A percentile compares a stretch with the other conserved stretches of the same genome.
These are phyloP conservation scores for Galbula dea DNA, from an alignment of 2,113 vertebrate species.

Conservation along the genomic window DNA sequence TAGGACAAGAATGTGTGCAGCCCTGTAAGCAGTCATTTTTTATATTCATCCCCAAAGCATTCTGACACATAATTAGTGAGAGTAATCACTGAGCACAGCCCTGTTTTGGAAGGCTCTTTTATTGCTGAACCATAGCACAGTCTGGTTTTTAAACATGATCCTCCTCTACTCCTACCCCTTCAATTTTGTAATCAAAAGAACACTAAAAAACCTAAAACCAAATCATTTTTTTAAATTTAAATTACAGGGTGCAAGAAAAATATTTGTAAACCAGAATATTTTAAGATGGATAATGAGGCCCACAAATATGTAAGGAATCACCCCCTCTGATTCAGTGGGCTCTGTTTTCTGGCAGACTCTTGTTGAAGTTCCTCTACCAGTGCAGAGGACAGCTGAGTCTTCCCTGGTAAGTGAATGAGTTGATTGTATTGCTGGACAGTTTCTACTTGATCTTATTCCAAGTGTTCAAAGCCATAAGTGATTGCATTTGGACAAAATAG, in stretches of 20 bases:
- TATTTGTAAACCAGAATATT: neutral
- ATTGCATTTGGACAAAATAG: neutral
- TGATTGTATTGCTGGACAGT: neutral
- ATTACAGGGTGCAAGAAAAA: constrained; percentile 14
- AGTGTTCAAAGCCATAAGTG: neutral
- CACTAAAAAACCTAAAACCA: neutral
- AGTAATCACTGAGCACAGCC: neutral
- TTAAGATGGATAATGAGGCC: neutral
- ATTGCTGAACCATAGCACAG: neutral
- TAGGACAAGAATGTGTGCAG: neutral
- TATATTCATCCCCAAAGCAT: neutral
- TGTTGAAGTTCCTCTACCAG: neutral
- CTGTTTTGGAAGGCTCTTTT: constrained; percentile 6
- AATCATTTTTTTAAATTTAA: neutral
- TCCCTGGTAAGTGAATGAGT: neutral
- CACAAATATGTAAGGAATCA: neutral
- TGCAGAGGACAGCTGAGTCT: neutral
- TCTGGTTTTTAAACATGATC: neutral
- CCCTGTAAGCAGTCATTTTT: neutral
- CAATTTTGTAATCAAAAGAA: constrained; percentile 26
- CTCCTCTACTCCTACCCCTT: neutral
- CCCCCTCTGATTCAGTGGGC: neutral
- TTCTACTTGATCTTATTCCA: constrained; percentile 1
- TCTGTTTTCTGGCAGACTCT: neutral
- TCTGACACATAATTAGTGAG: neutral